These are phyloP conservation scores for Drosophila emarginata DNA, from an alignment of 2,888 invertebrate species.

Conservation along the genomic window DNA sequence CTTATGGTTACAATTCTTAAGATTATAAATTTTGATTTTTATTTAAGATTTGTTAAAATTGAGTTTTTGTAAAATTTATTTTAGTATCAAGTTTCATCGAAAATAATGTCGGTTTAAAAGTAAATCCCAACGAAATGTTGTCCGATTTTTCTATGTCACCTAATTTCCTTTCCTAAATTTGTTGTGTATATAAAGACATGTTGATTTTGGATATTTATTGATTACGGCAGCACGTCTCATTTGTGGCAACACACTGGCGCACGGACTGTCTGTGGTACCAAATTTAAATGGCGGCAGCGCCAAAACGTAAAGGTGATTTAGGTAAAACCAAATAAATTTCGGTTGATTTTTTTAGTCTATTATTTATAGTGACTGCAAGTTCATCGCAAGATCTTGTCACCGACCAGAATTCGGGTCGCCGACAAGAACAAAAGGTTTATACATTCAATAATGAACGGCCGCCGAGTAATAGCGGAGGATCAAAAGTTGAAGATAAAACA, in stretches of 20 bases:
- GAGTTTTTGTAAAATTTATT: too few species aligned
- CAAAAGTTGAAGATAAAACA: slow-evolving; percentile 41
- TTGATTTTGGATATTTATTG: slow-evolving; percentile 36
- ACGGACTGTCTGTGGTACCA: slow-evolving; percentile 32
- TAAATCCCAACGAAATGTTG: background rate
- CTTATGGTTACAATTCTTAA: background rate
- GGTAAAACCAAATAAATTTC: background rate
- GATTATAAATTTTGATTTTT: too few species aligned
- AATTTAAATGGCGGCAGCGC: slow-evolving; percentile 65
- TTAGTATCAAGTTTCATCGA: background rate
- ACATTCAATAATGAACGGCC: slow-evolving; percentile 50
- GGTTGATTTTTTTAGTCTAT: too few species aligned
- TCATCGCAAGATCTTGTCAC: slow-evolving; percentile 64
- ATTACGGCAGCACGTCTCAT: slow-evolving; percentile 36
- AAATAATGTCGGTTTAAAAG: background rate
- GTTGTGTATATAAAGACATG: slow-evolving; percentile 44
- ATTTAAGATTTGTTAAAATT: too few species aligned
- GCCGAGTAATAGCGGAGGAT: background rate
- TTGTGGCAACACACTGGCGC: slow-evolving; percentile 48
- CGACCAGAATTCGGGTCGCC: slow-evolving; percentile 61
- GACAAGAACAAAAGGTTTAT: slow-evolving; percentile 63
- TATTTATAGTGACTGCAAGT: slow-evolving; percentile 27
- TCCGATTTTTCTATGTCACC: slow-evolving; percentile 28
- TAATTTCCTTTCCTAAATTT: slow-evolving; percentile 22
- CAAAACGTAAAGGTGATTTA: slow-evolving; percentile 60